These are phyloP conservation scores for Palythoa heliodiscus DNA, from an alignment of 92 coral and sea anemone species.

Conservation along the genomic window DNA sequence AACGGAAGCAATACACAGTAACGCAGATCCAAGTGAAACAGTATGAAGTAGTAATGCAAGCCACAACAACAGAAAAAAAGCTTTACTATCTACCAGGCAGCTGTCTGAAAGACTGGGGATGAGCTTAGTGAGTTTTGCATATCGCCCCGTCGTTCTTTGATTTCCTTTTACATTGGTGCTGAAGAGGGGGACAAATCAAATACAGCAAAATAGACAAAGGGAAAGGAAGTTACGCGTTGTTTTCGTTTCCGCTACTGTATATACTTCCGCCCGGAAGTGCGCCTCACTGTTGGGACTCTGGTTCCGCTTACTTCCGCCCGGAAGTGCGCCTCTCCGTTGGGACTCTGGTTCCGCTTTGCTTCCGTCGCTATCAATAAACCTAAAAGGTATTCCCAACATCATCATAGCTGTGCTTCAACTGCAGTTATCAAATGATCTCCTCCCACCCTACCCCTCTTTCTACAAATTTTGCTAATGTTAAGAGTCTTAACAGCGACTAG, in stretches of 20 bases:
- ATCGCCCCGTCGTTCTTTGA: too few species aligned
- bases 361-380: not conserved
- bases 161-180: not conserved
- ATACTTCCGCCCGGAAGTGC: not conserved
- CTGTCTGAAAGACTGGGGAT: not conserved
- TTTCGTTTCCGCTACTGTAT: not conserved
- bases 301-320: not conserved
- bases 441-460: not conserved
- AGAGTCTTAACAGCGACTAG: not conserved
- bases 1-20: not conserved
- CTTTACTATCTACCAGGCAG: not conserved
- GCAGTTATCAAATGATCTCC: not conserved
- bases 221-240: not conserved
- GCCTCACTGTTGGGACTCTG: not conserved
- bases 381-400: not conserved
- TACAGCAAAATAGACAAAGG: not conserved
- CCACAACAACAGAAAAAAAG: not conserved
- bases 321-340: too few species aligned
- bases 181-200: not conserved
- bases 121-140: not conserved
- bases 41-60: not conserved
- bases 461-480: not conserved
- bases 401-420: not conserved
- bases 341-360: not conserved
- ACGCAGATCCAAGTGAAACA: not conserved